Evolutionary conservation across 2,113 vertebrate genomes (phyloP), one percentile per base, ranked within the genome.

Genomic region (Chlorodrepanis virens): DNA sequence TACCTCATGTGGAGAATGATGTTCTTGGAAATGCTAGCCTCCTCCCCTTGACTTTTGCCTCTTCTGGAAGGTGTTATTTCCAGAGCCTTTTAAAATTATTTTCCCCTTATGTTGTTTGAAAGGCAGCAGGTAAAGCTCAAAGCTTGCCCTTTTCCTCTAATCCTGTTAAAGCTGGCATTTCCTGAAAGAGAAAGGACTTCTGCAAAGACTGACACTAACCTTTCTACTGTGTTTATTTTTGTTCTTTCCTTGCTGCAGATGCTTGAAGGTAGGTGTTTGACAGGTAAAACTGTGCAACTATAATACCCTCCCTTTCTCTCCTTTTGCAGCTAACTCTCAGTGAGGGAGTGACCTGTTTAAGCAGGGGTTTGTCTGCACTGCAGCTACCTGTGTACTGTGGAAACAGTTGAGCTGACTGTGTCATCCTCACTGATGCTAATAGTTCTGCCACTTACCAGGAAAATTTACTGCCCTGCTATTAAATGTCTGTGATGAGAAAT

Each of bases 241-340:
- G 82, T 77, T 87, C 71, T 83, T 69, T 94, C 37, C 63, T 93
- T 83, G 97, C 95, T 80, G 77, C 90, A 95, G 95, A 94, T 89
- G 97, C 85, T 87, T 59, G 60, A 93, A 97, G 97, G 97, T 97
- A 96, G 79, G 97, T 97, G 68, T 90, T 77, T 74, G 76, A 37
- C 71, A 78, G 42, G 44, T 88, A 79, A 77, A 85, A 60, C 78
- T 37, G 23, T 23, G 4, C 44, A 44, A 53, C 42, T 35, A 3
- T 61, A 56, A 74, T 44, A 29, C 28, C 24, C 20, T 60, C 11
- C 33, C 22, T 56, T 71, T 80, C 20, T 80, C 12, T 86, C 52
- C 35, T 92, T 69, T 54, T 80, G 39, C 42, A 53, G 10, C 27
- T 77, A 22, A 42, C 69, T 52, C 37, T 40, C 57, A 68, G 42